Percentiles rank a stretch among this genome's conserved stretches.
Conservation (phyloP, 2,113 vertebrate species). For the Thymallus thymallus region DNA sequence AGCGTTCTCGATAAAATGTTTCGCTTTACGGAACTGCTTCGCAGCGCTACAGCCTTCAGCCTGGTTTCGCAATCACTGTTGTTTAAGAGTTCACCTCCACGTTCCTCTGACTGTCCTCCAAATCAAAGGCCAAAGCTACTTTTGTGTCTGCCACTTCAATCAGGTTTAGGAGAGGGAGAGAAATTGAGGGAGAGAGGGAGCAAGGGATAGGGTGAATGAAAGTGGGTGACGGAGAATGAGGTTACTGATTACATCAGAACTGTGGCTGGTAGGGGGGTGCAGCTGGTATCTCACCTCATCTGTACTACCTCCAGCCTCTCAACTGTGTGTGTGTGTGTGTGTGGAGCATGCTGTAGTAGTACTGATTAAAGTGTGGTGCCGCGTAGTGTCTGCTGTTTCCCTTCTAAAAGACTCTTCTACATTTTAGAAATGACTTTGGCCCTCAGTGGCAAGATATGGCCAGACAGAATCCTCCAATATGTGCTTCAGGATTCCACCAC, state of each 20-base stretch:
- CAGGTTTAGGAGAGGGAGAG: not conserved
- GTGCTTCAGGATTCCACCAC: too few species aligned
- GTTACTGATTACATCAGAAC: conserved; percentile 16
- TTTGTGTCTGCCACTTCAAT: conserved; percentile 46
- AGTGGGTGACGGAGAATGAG: conserved; percentile 5
- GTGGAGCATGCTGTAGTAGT: too few species aligned
- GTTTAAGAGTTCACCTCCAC: conserved; percentile 29
- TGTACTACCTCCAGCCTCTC: conserved; percentile 4
- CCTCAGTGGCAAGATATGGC: too few species aligned
- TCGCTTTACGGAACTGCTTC: too few species aligned
- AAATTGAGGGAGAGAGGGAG: not conserved
- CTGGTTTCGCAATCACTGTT: conserved; percentile 1
- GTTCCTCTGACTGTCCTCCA: conserved; percentile 28
- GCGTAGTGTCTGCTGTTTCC: too few species aligned
- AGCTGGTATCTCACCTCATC: not conserved
- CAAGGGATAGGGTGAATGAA: not conserved
- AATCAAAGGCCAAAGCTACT: conserved; percentile 44
- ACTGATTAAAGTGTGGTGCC: too few species aligned
- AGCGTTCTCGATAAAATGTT: too few species aligned
- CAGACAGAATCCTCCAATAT: too few species aligned
- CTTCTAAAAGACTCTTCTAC: too few species aligned
- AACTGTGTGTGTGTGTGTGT: conserved; percentile 2
- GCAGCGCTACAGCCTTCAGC: too few species aligned
- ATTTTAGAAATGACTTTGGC: too few species aligned
- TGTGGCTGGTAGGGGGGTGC: not conserved